phyloP scores from a whole-genome alignment of 2,113 vertebrate species.

The Spizaetus ornatus region DNA sequence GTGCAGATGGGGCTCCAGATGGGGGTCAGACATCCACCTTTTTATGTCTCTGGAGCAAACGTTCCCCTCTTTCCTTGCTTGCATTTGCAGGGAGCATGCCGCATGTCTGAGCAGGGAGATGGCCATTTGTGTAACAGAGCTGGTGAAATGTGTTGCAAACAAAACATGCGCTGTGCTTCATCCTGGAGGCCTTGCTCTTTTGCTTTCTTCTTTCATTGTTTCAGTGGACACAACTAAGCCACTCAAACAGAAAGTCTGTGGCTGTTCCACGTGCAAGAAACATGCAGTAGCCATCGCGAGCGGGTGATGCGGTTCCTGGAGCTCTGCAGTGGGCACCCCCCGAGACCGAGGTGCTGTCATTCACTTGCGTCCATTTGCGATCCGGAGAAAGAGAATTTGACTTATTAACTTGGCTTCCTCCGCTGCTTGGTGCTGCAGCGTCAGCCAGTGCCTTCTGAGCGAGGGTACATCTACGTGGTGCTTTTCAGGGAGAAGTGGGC shows the following conservation, averaged over 20 bases:
- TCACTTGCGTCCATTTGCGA: accelerated
- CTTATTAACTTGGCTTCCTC: not conserved
- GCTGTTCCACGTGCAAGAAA: not conserved
- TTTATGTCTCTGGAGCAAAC: not conserved
- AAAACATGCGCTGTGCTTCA: not conserved
- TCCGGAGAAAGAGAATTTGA: not conserved
- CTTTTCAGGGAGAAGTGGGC: not conserved
- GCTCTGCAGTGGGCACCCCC: not conserved
- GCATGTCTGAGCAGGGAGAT: not conserved
- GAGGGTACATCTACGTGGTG: accelerated
- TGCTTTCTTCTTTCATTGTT: not conserved
- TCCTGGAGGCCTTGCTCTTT: not conserved
- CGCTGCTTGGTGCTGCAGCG: not conserved
- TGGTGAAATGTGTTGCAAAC: not conserved
- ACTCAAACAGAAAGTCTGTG: not conserved
- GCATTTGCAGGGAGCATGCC: not conserved
- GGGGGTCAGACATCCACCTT: not conserved
- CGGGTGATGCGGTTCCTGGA: accelerated
- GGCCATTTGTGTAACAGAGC: not conserved
- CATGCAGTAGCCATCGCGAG: accelerated
- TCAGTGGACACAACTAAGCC: not conserved
- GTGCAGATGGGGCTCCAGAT: not conserved
- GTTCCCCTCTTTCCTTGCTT: not conserved
- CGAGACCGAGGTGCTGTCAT: accelerated
- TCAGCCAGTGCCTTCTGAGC: not conserved